phyloP scores from a whole-genome alignment of 2,113 vertebrate species.

The Parus major region DNA sequence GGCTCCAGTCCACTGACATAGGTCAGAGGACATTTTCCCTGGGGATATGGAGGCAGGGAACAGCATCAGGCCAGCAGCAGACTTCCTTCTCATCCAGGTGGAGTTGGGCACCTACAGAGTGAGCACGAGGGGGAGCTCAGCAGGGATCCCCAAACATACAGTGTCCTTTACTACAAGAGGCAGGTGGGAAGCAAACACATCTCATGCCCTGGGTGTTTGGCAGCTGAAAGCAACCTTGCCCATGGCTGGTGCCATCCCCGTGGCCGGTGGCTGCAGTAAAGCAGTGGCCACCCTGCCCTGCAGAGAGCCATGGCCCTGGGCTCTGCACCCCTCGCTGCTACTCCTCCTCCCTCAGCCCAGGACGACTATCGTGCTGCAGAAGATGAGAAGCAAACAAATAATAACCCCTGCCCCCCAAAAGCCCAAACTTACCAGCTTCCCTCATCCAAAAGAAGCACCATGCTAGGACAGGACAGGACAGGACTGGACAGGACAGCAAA shows the following conservation, averaged over 20 bases:
- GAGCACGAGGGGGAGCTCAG: neutral
- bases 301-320: neutral
- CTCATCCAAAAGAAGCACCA: constrained; percentile 67
- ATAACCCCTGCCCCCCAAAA: neutral
- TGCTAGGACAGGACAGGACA: neutral
- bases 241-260: neutral
- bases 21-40: neutral
- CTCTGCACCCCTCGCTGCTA: neutral
- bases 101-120: neutral
- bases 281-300: neutral
- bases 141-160: neutral
- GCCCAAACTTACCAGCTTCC: constrained; percentile 59
- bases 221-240: neutral
- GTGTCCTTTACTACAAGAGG: neutral
- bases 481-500: constrained; percentile 42
- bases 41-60: neutral
- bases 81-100: neutral
- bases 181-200: neutral
- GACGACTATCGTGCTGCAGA: constrained; percentile 31
- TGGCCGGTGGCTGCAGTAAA: neutral
- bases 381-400: constrained; percentile 60
- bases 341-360: neutral
- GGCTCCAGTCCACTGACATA: neutral
- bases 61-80: neutral
- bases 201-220: neutral